phyloP scores from a whole-genome alignment of 2,888 invertebrate species.

The Strigamia crassipes region DNA sequence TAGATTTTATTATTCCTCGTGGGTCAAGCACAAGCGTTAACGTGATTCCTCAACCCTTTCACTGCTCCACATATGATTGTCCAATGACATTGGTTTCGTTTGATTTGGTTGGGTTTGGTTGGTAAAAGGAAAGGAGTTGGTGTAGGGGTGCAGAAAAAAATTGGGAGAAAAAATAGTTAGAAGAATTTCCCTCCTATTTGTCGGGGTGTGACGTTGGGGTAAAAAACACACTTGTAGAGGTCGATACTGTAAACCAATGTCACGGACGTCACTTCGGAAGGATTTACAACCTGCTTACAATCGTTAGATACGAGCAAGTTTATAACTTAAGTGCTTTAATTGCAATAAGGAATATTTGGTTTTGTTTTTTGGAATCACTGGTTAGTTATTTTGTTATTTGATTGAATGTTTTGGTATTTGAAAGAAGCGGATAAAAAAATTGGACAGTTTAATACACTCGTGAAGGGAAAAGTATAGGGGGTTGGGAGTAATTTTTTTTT shows the following conservation, averaged over 20 bases:
- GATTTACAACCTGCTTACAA: constrained; percentile 32
- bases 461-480: not conserved
- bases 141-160: not conserved
- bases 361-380: not conserved
- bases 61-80: constrained; percentile 17
- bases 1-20: constrained; percentile 31
- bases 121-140: constrained; percentile 5
- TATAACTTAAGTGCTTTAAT: constrained; percentile 30
- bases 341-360: not conserved
- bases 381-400: not conserved
- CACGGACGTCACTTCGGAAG: constrained; percentile 29
- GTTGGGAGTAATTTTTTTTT: not conserved
- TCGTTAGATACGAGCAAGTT: not conserved
- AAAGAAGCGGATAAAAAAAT: not conserved
- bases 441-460: not conserved
- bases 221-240: constrained; percentile 12
- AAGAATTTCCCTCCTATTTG: not conserved
- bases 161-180: not conserved
- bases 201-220: not conserved
- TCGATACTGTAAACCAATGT: constrained; percentile 33
- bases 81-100: constrained; percentile 20
- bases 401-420: not conserved
- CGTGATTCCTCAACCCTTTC: constrained; percentile 16
- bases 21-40: not conserved
- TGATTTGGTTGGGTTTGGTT: not conserved